Evolutionary conservation across 2,113 vertebrate species (phyloP).

Genomic region (Numenius arquata): DNA sequence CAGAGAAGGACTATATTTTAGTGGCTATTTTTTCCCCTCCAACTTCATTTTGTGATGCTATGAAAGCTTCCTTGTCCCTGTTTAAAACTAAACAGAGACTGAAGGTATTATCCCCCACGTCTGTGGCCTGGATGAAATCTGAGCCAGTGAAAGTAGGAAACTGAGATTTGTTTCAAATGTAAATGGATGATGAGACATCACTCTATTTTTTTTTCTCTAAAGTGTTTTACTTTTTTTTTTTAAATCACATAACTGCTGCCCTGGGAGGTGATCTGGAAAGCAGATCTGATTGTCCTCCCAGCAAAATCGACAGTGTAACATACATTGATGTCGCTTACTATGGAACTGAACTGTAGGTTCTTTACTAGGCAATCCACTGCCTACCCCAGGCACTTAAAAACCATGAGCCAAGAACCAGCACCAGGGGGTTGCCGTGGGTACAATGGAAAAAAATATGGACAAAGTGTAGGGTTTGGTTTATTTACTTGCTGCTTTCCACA

Average conservation of each 20-base stretch:
- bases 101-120: neutral
- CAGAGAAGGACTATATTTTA: neutral
- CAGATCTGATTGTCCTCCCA: neutral
- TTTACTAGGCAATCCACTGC: neutral
- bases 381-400: neutral
- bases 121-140: neutral
- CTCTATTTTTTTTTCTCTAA: neutral
- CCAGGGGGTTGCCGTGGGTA: neutral
- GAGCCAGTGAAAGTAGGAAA: neutral
- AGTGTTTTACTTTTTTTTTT: neutral
- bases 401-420: neutral
- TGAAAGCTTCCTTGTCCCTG: neutral
- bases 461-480: neutral
- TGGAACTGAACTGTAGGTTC: neutral
- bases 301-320: neutral
- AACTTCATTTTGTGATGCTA: neutral
- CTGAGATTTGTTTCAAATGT: neutral
- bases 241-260: neutral
- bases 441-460: neutral
- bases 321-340: neutral
- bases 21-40: rapidly evolving
- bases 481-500: neutral
- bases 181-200: neutral
- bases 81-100: neutral
- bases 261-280: neutral